Evolutionary conservation across 2,113 vertebrate genomes (phyloP), one percentile per base, ranked within the genome.

Genomic region (Pongo abelii): DNA sequence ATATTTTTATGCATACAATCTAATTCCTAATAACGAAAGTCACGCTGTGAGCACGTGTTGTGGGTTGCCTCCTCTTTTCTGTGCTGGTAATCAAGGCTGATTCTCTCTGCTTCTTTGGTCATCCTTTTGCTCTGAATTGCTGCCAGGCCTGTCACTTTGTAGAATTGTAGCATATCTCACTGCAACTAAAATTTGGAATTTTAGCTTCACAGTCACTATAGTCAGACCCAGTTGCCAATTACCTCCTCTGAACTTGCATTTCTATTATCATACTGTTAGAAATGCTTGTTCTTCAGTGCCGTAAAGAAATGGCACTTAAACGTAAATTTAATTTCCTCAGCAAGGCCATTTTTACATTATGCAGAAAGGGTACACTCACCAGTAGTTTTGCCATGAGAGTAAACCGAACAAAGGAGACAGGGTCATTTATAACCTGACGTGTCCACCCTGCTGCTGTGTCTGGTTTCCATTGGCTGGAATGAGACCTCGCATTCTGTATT

Each of bases 31-130:
- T 10, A n/a, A 70, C 17, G 0, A 46, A 74, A 79, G 35, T 12
- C 6, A 4, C 2, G 12, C n/a, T 16, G 1, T 3, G 72, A 64
- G n/a, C 27, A 2, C 20, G 2, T 4, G 22, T 2, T 2, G 0
- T 4, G 32, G 27, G n/a, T 30, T 25, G 16, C 32, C 27, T 83
- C 1, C 0, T 4, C 57, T 38, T 23, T 25, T 72, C 16, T 23
- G 12, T 20, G 9, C 46, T 20, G 22, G 6, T 1, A 6, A 6
- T 14, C 12, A 11, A 11, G 23, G 11, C 48, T 30, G 13, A 14
- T 3, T 43, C 25, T 72, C 35, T 50, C 32, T 38, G 69, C 35
- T 81, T 40, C 52, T 89, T 25, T 70, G 50, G 25, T 9, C 8
- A 12, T 12, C 4, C 75, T 10, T 13, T 6, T 46, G 22, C 48